Percentiles rank a stretch among this genome's conserved stretches.
Evolutionary conservation across 2,888 invertebrate species (phyloP).

Genomic region (Drosophila suboccidentalis): DNA sequence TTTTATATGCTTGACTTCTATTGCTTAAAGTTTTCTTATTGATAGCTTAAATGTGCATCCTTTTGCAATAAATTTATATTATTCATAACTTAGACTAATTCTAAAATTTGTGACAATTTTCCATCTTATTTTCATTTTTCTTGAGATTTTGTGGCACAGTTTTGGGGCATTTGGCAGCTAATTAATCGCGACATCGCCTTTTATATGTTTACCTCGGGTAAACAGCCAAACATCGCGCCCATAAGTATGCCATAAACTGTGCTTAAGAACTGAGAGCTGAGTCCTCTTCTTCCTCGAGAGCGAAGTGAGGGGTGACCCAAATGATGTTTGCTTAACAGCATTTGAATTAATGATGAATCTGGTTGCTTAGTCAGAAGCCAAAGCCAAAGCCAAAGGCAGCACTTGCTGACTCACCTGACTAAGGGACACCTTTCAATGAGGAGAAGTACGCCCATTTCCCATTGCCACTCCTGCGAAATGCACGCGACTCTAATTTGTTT

Average conservation of each 20-base stretch:
- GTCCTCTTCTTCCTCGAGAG: conserved; percentile 1
- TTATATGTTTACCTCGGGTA: conserved; percentile 36
- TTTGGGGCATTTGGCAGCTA: conserved; percentile 30
- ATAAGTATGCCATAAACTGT: conserved; percentile 59
- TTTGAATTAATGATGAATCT: conserved; percentile 70
- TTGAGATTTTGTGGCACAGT: conserved; percentile 1
- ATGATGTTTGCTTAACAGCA: conserved; percentile 60
- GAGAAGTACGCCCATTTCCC: conserved; percentile 29
- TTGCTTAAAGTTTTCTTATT: neutral
- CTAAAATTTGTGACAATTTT: neutral
- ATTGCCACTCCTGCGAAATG: conserved; percentile 15
- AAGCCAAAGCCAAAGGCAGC: conserved; percentile 14
- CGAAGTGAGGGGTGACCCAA: conserved; percentile 16
- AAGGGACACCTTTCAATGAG: conserved; percentile 18
- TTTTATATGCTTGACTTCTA: neutral
- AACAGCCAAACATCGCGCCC: conserved; percentile 33
- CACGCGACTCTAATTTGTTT: conserved; percentile 55
- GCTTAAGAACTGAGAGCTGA: conserved; percentile 41
- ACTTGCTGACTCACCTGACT: conserved; percentile 33
- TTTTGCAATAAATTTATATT: neutral
- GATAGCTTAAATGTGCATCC: neutral
- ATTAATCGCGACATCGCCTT: conserved; percentile 47
- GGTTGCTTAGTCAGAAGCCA: conserved; percentile 52
- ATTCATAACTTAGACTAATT: neutral
- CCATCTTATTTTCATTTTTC: neutral